A percentile compares a stretch with the other conserved stretches of the same genome.
Conservation (phyloP, 2,888 invertebrate species). For the Furcula furcula region DNA sequence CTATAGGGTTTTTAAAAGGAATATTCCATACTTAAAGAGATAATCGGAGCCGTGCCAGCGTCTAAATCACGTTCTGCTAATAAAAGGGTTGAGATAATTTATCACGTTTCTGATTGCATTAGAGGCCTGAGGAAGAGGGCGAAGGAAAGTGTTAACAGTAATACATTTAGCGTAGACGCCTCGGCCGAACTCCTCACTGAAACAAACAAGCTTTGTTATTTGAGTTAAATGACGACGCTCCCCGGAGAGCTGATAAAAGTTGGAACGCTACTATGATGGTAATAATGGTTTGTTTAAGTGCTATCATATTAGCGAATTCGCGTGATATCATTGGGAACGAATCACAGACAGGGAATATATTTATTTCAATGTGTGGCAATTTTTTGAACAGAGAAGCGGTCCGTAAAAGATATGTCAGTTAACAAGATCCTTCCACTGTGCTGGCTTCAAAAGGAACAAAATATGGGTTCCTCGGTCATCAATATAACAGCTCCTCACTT, state of each 20-base stretch:
- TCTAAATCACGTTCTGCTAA: conserved; percentile 59
- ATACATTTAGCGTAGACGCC: conserved; percentile 58
- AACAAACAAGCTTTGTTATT: conserved; percentile 60
- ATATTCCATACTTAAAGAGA: conserved; percentile 24
- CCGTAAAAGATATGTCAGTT: no score
- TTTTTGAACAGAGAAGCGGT: no score
- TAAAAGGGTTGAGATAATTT: conserved; percentile 65
- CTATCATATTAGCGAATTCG: no score
- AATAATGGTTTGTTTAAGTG: no score
- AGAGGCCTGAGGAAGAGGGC: conserved; percentile 52
- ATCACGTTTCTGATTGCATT: conserved; percentile 73
- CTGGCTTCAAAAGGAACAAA: no score
- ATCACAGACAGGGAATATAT: no score
- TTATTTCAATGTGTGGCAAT: no score
- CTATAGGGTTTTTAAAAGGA: conserved; percentile 17
- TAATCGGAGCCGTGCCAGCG: conserved; percentile 31
- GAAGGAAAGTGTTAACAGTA: conserved; percentile 67
- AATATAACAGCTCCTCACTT: no score
- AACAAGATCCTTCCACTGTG: no score
- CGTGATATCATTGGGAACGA: no score
- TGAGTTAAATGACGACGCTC: conserved; percentile 25
- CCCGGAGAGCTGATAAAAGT: conserved; percentile 21
- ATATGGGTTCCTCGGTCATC: no score
- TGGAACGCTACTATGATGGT: conserved; percentile 24
- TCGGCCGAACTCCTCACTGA: conserved; percentile 69